Base-by-base conservation (phyloP, 2,797 vertebrate species). In the Sebastes steindachneri region DNA sequence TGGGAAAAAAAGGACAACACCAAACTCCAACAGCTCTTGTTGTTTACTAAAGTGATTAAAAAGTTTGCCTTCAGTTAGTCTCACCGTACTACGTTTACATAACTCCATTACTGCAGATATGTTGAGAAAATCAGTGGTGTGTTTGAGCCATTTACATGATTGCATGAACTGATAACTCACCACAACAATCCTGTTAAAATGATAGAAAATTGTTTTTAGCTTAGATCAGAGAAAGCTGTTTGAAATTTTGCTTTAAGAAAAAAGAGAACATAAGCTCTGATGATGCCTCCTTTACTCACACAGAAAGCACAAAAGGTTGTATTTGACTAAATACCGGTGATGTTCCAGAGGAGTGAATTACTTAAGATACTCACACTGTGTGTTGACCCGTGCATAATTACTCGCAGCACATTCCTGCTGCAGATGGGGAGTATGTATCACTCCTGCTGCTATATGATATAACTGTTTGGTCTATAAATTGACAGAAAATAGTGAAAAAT, bases 341-440 rank as follows among this genome's bases (percentile, higher is more conserved):
- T 72, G 28, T 54, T 68, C 72, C 12, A 48, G 55, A 55, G 62
- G 73, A 77, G 68, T 72, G 70, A 82, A 54, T 65, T 66, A 72
- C 25, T 77, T 57, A 51, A 53, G 51, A 41, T 25, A 69, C 23
- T 29, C 53, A 25, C 37, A 58, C 26, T 64, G 58, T 41, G 37
- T 41, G 37, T 17, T 77, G 35, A 73, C 58, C 51, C 6, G 3
- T 64, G 28, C 4, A 15, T 57, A 68, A 57, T 63, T 73, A 73
- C 57, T 37, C 3, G 1, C 33, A 62, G 45, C 66, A 71, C n/a
- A 54, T 66, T 74, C 10, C 19, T 53, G 25, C 29, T 65, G 58
- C 75, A 69, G 31, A 59, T 58, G 48, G 29, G 31, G 23, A 1
- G 19, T 17, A 28, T 57, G 59, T 19, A 51, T 59, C 62, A 37